These are phyloP conservation scores for Papilio helenus DNA, from an alignment of 1,140 invertebrate species.

Conservation along the genomic window DNA sequence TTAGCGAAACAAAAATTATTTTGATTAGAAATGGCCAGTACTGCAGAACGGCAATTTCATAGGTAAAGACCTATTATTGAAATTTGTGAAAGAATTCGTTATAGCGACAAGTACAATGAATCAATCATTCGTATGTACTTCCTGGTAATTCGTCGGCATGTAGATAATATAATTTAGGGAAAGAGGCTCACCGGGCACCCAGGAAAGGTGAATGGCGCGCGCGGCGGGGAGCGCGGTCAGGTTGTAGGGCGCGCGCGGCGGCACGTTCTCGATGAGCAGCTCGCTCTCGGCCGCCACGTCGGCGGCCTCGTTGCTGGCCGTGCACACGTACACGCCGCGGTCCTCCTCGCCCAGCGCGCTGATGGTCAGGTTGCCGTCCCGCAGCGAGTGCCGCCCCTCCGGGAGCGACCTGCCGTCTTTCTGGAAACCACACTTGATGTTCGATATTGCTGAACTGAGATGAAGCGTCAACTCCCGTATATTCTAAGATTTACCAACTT, in stretches of 20 bases:
- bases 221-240: constrained; percentile 90
- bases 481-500: no score
- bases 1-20: no score
- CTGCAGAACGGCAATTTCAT: no score
- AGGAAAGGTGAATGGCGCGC: constrained; percentile 86
- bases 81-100: no score
- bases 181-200: constrained; percentile 90
- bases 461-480: no score
- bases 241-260: constrained; percentile 96
- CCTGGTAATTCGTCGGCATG: no score
- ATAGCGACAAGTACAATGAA: no score
- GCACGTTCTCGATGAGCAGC: constrained; percentile 93
- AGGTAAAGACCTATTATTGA: no score
- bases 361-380: constrained; percentile 94
- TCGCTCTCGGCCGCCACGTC: constrained; percentile 93
- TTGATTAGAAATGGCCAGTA: no score
- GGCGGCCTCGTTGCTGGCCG: constrained; percentile 96
- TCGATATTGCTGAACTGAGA: no score
- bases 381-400: constrained; percentile 86
- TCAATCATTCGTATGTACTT: no score
- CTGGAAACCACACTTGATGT: constrained; percentile 66
- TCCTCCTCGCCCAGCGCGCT: constrained; percentile 92
- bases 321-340: constrained; percentile 95
- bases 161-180: no score
- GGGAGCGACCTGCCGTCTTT: constrained; percentile 90